Evolutionary conservation across 2,113 vertebrate genomes (phyloP).

Genomic region (Thomomys bottae): DNA sequence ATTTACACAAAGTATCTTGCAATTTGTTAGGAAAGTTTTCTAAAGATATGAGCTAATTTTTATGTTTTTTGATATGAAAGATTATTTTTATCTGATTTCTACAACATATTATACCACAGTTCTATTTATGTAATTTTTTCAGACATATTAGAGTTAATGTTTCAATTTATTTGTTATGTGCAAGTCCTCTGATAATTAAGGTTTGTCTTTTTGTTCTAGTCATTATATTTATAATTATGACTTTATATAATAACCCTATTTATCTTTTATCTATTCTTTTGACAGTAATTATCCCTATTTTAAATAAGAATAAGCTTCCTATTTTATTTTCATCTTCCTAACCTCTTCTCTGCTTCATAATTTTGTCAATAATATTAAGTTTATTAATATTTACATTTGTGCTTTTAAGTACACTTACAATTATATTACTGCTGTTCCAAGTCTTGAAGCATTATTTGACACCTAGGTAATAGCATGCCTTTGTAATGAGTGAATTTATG

Average conservation of each 20-base stretch:
- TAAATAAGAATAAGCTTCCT: slow-evolving; percentile 6
- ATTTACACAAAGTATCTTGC: not conserved
- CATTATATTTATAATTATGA: slow-evolving; percentile 39
- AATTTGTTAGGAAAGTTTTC: not conserved
- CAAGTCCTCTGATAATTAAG: not conserved
- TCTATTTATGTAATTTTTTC: not conserved
- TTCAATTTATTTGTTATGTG: not conserved
- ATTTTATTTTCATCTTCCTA: slow-evolving; percentile 22
- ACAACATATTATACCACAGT: not conserved
- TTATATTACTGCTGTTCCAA: slow-evolving; percentile 9
- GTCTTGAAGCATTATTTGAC: not conserved
- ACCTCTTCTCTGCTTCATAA: not conserved
- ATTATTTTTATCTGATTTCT: slow-evolving; percentile 27
- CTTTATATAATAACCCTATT: not conserved
- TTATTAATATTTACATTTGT: slow-evolving; percentile 35
- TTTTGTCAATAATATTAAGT: slow-evolving; percentile 10
- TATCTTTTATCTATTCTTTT: slow-evolving; percentile 43
- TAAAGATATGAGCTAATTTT: not conserved
- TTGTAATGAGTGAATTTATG: not conserved
- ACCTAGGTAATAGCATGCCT: not conserved
- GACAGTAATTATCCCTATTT: not conserved
- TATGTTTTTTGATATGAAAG: slow-evolving; percentile 6
- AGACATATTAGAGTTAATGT: not conserved
- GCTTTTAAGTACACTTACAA: not conserved
- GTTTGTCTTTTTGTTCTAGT: slow-evolving; percentile 27